These are phyloP conservation scores for Chaetodon trifascialis DNA, from an alignment of 2,113 vertebrate species.

Conservation along the genomic window DNA sequence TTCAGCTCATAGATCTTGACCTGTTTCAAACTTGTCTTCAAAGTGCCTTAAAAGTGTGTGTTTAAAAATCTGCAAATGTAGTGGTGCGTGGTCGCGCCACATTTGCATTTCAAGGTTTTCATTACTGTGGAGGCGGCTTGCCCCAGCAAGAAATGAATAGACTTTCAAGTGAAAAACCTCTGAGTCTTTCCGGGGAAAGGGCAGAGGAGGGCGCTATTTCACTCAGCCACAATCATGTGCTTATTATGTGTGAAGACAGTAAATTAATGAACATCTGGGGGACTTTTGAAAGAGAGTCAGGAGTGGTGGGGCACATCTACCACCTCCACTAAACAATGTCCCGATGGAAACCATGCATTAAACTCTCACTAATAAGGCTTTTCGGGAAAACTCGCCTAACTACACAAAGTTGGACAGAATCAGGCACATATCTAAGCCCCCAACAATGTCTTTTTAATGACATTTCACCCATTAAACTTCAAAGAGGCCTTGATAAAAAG, in stretches of 20 bases:
- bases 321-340: constrained; percentile 1
- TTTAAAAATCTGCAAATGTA: background rate
- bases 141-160: background rate
- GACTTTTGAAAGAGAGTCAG: background rate
- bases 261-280: background rate
- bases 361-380: constrained; percentile 17
- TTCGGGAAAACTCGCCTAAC: background rate
- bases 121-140: constrained; percentile 9
- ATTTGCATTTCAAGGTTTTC: constrained; percentile 32
- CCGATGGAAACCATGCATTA: constrained; percentile 9
- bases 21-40: background rate
- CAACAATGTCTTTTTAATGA: constrained; percentile 19
- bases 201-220: background rate
- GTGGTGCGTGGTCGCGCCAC: background rate
- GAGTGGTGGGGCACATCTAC: background rate
- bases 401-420: background rate
- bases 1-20: background rate
- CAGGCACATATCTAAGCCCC: background rate
- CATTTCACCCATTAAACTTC: constrained; percentile 42
- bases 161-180: background rate
- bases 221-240: constrained; percentile 21
- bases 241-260: background rate
- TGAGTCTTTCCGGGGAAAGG: background rate
- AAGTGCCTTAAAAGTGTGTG: background rate
- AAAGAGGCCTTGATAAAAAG: constrained; percentile 34